These are phyloP conservation scores for Seladonia tumulorum DNA, from an alignment of 2,888 invertebrate species.

Conservation along the genomic window DNA sequence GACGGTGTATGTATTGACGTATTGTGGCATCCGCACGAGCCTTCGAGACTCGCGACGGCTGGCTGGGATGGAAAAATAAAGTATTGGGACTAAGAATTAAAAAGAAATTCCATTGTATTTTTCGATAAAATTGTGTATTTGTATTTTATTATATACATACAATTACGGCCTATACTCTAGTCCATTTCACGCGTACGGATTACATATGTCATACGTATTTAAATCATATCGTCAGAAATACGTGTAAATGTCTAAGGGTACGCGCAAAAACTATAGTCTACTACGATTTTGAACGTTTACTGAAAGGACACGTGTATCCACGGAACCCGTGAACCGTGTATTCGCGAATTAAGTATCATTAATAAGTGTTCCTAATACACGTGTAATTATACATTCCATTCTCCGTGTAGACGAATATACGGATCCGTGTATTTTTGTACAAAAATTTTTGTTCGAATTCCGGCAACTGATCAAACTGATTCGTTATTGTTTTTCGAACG, in stretches of 20 bases:
- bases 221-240: background rate
- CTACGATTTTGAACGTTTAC: background rate
- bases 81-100: constrained; percentile 94
- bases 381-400: no score
- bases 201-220: no score
- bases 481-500: no score
- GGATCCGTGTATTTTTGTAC: no score
- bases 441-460: no score
- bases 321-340: no score
- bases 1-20: constrained; percentile 98
- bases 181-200: background rate
- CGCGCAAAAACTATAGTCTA: no score
- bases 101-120: background rate
- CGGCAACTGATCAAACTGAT: no score
- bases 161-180: background rate
- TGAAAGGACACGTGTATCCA: background rate
- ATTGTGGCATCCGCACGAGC: constrained; percentile 99
- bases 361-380: no score
- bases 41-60: constrained; percentile 98
- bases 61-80: constrained; percentile 99
- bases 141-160: constrained; percentile 25
- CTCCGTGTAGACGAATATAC: no score
- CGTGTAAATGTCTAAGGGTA: background rate
- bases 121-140: constrained; percentile 21
- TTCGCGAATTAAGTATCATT: no score